Evolutionary conservation across 2,113 vertebrate species (phyloP), one percentile per base, ranked within the genome.

Genomic region (Sus scrofa): DNA sequence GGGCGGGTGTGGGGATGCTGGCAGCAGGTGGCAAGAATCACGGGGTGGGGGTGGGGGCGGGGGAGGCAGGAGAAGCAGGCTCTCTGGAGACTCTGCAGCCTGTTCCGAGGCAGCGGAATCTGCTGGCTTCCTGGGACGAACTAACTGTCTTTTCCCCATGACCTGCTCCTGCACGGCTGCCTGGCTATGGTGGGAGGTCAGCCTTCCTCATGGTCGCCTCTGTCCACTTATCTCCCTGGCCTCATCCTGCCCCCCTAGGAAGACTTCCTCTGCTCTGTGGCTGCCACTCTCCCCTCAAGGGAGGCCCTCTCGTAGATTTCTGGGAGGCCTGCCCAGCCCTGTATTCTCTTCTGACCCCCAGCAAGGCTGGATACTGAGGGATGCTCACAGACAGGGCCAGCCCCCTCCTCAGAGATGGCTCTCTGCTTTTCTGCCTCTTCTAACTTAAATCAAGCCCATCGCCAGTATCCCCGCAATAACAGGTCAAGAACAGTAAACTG

Each of bases 231-330:
- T 56, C 62, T 89, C 52, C 62, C 81, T 97, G 94, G 77, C 70
- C 54, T 78, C 71, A 58, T 91, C 74, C 27, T 50, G 50, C 37
- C n/a, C 50, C 74, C 24, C n/a, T 67, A 26, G 58, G 82, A 56
- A 63, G 30, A 89, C 27, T 68, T 78, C 54, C 91, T 95, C 74
- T 97, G 63, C 75, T 96, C 60, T 79, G 67, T 94, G 91, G 93
- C 79, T 92, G 93, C 82, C 63, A 79, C 65, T 78, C 50, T 92
- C 54, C n/a, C 63, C 74, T 95, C 44, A 58, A 91, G 75, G 10
- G 37, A 95, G 63, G 74, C 74, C 79, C 79, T 87, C 74, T 67
- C 88, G 15, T 15, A 90, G 82, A 86, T 89, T 93, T 97, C 86
- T 83, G 92, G 71, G 93, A 95, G 89, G 87, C 75, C 56, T 71